Evolutionary conservation across 2,113 vertebrate genomes (phyloP).

Genomic region (Asarcornis scutulata): DNA sequence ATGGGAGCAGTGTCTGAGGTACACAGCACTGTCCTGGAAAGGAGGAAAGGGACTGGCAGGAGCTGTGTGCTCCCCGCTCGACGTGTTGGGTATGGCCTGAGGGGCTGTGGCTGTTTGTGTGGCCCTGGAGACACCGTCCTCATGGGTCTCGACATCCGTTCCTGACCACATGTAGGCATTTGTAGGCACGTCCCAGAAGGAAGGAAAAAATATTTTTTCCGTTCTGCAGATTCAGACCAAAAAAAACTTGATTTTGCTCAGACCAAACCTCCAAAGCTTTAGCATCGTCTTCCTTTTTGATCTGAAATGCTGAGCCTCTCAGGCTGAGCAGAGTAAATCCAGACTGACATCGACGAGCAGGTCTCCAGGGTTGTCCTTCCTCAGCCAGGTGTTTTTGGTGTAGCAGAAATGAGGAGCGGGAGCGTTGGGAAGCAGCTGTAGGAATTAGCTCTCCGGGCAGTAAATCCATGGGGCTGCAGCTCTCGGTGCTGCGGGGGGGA

Average conservation of each 20-base stretch:
- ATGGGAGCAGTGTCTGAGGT: accelerated
- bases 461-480: conserved; percentile 14
- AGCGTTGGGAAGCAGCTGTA: conserved; percentile 43
- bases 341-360: background rate
- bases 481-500: accelerated
- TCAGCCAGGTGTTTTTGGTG: background rate
- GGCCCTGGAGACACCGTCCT: background rate
- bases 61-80: accelerated
- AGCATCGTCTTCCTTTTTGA: background rate
- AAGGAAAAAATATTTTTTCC: background rate
- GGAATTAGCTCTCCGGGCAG: background rate
- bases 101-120: background rate
- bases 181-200: background rate
- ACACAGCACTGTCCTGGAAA: accelerated
- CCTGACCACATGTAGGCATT: background rate
- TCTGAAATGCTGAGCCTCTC: background rate
- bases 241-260: background rate
- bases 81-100: background rate
- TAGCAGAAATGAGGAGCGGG: background rate
- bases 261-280: background rate
- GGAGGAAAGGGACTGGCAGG: background rate
- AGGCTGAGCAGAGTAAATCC: background rate
- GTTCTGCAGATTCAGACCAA: background rate
- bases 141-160: background rate
- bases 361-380: background rate